phyloP scores from a whole-genome alignment of 2,113 vertebrate genomes.

The Crotalus tigris region DNA sequence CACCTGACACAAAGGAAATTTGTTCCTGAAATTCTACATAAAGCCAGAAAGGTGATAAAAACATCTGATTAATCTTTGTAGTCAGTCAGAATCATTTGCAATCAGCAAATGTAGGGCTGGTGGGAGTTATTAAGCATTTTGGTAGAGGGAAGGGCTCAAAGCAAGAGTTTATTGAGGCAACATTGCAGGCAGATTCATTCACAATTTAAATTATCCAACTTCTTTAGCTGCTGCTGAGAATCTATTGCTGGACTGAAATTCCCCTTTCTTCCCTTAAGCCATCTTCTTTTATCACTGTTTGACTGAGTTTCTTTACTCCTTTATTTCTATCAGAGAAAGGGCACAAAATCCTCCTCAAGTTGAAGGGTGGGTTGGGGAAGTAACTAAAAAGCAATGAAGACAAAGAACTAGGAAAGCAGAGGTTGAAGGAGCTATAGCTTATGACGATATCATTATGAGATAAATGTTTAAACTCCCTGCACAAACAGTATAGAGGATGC shows the following conservation, averaged over 20 bases:
- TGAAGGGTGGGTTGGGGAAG: not conserved
- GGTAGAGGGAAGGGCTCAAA: not conserved
- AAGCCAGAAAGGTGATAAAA: slow-evolving; percentile 27
- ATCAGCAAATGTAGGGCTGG: not conserved
- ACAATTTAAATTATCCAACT: slow-evolving; percentile 10
- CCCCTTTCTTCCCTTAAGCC: not conserved
- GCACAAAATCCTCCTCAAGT: not conserved
- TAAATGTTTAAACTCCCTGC: not conserved
- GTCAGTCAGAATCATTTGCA: not conserved
- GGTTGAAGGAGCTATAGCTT: not conserved
- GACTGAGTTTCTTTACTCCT: not conserved
- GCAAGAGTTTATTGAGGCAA: not conserved
- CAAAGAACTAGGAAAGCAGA: not conserved
- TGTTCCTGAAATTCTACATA: slow-evolving; percentile 14
- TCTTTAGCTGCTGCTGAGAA: not conserved
- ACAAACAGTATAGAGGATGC: not conserved
- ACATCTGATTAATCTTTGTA: not conserved
- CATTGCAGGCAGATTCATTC: not conserved
- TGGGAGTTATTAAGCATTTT: not conserved
- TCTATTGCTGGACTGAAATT: not conserved
- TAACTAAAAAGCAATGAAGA: not conserved
- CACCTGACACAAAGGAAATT: slow-evolving; percentile 20
- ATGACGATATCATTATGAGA: not conserved
- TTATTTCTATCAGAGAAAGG: not conserved
- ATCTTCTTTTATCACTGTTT: not conserved